phyloP scores from a whole-genome alignment of 1,140 invertebrate species.

The Chymomyza costata region DNA sequence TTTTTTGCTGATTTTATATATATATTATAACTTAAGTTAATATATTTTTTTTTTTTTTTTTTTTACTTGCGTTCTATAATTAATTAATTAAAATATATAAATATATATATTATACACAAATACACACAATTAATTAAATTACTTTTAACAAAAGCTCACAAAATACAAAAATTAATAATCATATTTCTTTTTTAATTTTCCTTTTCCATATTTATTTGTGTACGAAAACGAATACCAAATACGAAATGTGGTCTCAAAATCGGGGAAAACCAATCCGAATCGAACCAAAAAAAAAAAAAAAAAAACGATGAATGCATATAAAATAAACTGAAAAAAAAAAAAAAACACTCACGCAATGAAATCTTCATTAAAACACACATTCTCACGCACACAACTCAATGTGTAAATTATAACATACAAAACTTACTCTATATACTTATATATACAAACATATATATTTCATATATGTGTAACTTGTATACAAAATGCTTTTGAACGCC shows the following conservation, averaged over 20 bases:
- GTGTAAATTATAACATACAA: constrained; percentile 38
- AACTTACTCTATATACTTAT: neutral
- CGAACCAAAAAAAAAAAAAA: constrained; percentile 48
- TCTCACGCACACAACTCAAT: constrained; percentile 47
- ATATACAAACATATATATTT: neutral
- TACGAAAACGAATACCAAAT: constrained; percentile 71
- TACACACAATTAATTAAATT: constrained; percentile 16
- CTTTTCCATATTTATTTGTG: constrained; percentile 75
- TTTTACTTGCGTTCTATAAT: no score
- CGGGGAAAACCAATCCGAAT: constrained; percentile 65
- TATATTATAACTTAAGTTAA: no score
- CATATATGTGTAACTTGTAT: no score
- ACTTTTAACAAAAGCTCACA: constrained; percentile 42
- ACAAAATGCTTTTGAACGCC: no score
- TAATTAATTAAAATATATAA: no score
- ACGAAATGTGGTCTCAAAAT: constrained; percentile 74
- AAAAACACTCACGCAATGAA: constrained; percentile 50
- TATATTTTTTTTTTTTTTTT: no score
- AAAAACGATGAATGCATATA: constrained; percentile 64
- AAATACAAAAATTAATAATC: constrained; percentile 74
- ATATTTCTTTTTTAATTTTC: constrained; percentile 75
- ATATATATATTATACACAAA: no score
- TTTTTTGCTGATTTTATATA: constrained; percentile 24
- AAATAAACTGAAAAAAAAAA: constrained; percentile 44
- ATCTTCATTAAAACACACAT: constrained; percentile 28